These are phyloP conservation scores for Porites lutea DNA, from an alignment of 64 coral and sea anemone species.

Conservation along the genomic window DNA sequence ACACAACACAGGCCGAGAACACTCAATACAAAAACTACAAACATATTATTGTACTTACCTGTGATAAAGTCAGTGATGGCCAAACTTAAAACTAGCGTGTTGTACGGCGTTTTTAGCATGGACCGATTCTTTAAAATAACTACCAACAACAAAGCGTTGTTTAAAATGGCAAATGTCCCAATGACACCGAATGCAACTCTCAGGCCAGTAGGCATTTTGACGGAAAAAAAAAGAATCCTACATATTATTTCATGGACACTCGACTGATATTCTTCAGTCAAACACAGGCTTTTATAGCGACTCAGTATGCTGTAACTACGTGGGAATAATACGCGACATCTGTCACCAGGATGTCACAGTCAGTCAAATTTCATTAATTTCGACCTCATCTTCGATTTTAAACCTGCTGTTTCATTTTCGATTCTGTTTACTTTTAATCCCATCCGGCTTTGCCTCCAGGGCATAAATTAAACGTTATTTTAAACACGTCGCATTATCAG, in stretches of 20 bases:
- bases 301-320: no score
- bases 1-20: no score
- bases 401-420: neutral
- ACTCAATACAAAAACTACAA: no score
- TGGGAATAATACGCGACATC: no score
- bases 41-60: conserved; percentile 24
- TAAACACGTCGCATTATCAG: no score
- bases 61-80: conserved; percentile 71
- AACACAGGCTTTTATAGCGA: neutral
- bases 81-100: conserved; percentile 59
- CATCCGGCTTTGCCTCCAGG: neutral
- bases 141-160: conserved; percentile 52
- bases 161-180: conserved; percentile 41
- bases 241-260: no score
- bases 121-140: conserved; percentile 59
- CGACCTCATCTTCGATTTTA: no score
- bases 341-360: no score
- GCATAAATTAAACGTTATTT: no score
- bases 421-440: neutral
- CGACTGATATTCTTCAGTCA: no score
- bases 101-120: conserved; percentile 68
- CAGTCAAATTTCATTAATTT: no score
- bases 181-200: conserved; percentile 49
- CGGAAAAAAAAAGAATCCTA: no score
- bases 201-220: neutral